phyloP scores from a whole-genome alignment of 1,140 invertebrate species.

The Pachypsylla venusta region DNA sequence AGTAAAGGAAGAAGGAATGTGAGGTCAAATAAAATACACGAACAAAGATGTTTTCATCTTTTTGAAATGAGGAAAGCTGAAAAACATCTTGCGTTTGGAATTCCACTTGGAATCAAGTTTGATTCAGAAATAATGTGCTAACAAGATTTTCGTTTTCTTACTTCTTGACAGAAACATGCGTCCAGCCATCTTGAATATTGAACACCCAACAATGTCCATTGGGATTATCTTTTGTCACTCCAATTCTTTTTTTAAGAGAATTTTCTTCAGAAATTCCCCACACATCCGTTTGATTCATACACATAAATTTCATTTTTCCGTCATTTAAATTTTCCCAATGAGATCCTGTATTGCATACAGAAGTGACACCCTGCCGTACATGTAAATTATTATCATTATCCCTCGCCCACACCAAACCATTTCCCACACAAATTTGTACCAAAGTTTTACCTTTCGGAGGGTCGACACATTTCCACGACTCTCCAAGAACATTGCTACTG shows the following conservation, averaged over 20 bases:
- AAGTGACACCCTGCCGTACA: slow-evolving; percentile 47
- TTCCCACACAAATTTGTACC: slow-evolving; percentile 57
- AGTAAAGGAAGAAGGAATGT: too few relatives aligned
- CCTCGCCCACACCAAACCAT: slow-evolving; percentile 51
- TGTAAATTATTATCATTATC: slow-evolving; percentile 44
- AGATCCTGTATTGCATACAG: slow-evolving; percentile 53
- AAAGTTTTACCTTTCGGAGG: slow-evolving; percentile 48
- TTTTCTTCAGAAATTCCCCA: background rate
- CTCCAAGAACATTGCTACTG: slow-evolving; percentile 41
- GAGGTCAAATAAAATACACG: too few relatives aligned
- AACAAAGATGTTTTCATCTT: too few relatives aligned
- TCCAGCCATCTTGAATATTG: background rate
- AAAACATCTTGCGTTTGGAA: too few relatives aligned
- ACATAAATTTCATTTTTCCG: background rate
- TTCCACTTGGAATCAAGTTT: too few relatives aligned
- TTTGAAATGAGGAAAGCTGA: too few relatives aligned
- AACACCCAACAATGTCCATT: background rate
- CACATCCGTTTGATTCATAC: background rate
- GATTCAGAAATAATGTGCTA: too few relatives aligned
- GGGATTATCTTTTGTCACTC: background rate
- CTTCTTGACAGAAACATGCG: background rate
- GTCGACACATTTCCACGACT: slow-evolving; percentile 44
- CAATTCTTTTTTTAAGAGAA: background rate
- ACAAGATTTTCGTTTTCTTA: too few relatives aligned
- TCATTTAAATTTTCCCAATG: slow-evolving; percentile 44